Evolutionary conservation across 2,888 invertebrate species (phyloP), one percentile per base, ranked within the genome.

Genomic region (Drosophila neutralis): DNA sequence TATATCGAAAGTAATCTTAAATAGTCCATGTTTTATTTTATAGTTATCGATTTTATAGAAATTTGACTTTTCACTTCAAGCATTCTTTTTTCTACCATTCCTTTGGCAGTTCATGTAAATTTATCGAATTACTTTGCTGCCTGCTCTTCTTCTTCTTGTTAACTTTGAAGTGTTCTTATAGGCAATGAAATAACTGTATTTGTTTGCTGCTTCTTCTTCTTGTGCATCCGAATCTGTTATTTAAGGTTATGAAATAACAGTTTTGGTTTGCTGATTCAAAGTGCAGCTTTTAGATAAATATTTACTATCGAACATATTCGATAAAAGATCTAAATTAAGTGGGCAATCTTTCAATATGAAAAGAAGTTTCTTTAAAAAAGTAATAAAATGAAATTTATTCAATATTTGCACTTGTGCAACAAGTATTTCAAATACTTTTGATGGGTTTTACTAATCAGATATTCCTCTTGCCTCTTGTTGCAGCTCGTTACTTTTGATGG

Each of bases 401-500:
- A 38, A 18, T 38, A 2, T 40, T 13, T 42, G 2, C 4, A 21
- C 5, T 13, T 42, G 2, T 42, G 42, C 21, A 42, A 42, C 11
- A 42, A 15, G 45, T 15, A 24, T 8, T 15, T 45, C 24, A 8
- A 24, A 45, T 15, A 15, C 15, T 7, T 31, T 27, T 13, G 18
- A 29, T 38, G n/a, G 7, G 13, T 5, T 40, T 40, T 57, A 15
- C 31, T 57, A 57, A 57, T 40, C 29, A 10, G n/a, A 33, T 33
- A 33, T 33, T 11, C 11, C 4, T 33, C 33, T 33, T 33, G 33
- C 33, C 10, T 36, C 29, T 89, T 80, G 84, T 95, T 95, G 18
- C 95, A 97, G 97, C 95, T 97, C 94, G 96, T 96, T 88, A 95
- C 96, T 93, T 94, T 97, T 93, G 97, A 97, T 94, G 97, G 97